A percentile compares a stretch with the other conserved stretches of the same genome.
phyloP scores from a whole-genome alignment of 2,888 invertebrate species.

The Baccha elongata region DNA sequence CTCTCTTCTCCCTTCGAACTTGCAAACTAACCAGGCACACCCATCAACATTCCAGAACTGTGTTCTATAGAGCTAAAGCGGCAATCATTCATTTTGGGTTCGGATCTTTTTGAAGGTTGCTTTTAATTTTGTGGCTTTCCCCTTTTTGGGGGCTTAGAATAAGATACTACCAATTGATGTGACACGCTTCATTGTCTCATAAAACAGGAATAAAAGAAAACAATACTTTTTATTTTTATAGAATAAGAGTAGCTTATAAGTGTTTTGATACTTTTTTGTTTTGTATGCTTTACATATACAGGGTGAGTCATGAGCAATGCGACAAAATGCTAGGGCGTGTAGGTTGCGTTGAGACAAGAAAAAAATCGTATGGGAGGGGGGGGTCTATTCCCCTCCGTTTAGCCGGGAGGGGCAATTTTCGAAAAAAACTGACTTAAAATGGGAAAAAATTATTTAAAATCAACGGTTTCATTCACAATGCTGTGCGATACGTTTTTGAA shows the following conservation, averaged over 20 bases:
- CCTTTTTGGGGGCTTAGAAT: not conserved
- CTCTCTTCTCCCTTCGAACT: constrained; percentile 4
- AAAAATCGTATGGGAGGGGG: too few relatives aligned
- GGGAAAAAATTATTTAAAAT: too few relatives aligned
- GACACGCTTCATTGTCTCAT: constrained; percentile 55
- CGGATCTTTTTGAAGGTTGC: constrained; percentile 28
- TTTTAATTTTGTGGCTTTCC: not conserved
- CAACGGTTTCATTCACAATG: too few relatives aligned
- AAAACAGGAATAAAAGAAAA: constrained; percentile 21
- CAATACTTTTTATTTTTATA: constrained; percentile 3
- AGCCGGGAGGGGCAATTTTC: too few relatives aligned
- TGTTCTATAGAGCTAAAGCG: not conserved
- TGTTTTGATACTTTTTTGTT: not conserved
- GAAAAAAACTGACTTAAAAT: too few relatives aligned
- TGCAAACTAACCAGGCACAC: constrained; percentile 19
- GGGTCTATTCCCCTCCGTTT: too few relatives aligned
- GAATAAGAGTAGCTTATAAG: not conserved
- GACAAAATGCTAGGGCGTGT: too few relatives aligned
- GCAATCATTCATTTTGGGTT: constrained; percentile 12
- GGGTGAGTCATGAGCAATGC: too few relatives aligned
- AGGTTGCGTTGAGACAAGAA: too few relatives aligned
- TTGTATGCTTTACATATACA: too few relatives aligned
- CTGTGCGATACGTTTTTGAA: too few relatives aligned
- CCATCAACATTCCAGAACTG: constrained; percentile 26
- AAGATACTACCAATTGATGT: constrained; percentile 46